These are phyloP conservation scores for Rhagologus leucostigma DNA, from an alignment of 2,113 vertebrate species.

Conservation along the genomic window DNA sequence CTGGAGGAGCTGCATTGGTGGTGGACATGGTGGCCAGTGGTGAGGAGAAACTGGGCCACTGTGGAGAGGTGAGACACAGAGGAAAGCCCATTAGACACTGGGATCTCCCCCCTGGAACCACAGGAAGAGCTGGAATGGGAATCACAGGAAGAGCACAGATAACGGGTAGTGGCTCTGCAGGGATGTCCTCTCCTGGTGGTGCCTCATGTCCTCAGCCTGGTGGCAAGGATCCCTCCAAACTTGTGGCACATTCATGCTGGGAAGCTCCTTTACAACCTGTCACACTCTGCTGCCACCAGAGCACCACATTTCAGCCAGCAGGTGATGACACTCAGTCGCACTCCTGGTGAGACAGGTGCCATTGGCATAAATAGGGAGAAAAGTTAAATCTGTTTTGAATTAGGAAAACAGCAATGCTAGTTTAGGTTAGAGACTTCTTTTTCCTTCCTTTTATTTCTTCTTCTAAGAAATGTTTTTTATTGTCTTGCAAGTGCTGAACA, in stretches of 20 bases:
- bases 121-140: not conserved
- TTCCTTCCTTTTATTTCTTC: not conserved
- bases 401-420: not conserved
- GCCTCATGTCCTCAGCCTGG: not conserved
- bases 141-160: not conserved
- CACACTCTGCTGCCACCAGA: not conserved
- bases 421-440: not conserved
- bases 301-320: not conserved
- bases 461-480: constrained; percentile 5
- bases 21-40: not conserved
- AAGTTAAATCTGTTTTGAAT: not conserved
- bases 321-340: not conserved
- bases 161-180: not conserved
- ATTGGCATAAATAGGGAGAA: not conserved
- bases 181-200: not conserved
- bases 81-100: not conserved
- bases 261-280: not conserved
- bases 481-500: constrained; percentile 24
- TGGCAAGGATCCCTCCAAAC: not conserved
- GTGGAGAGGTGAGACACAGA: not conserved
- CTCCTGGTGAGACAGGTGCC: not conserved
- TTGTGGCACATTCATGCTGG: not conserved
- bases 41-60: not conserved
- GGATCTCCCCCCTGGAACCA: not conserved
- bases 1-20: not conserved